Conservation (phyloP, 2,113 vertebrate genomes). For the Aegithalos caudatus region DNA sequence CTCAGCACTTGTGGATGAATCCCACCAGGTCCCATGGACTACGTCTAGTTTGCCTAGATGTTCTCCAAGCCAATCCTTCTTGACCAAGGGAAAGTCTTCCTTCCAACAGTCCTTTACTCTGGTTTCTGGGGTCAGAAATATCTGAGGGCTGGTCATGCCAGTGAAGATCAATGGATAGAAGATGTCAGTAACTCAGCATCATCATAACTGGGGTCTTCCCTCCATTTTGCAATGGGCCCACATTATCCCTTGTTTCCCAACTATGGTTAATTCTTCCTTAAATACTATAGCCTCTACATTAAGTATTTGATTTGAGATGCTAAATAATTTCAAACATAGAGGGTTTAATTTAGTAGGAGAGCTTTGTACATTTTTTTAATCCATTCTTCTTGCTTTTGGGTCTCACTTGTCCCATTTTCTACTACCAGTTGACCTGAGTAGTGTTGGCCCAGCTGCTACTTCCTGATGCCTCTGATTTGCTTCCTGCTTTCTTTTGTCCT, state of each 20-base stretch:
- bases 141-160: neutral
- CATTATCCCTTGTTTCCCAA: neutral
- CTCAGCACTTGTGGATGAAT: neutral
- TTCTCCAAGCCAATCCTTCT: neutral
- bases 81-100: neutral
- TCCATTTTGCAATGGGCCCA: neutral
- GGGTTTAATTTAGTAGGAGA: neutral
- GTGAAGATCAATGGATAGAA: neutral
- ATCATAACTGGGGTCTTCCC: accelerated
- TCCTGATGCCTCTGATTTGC: neutral
- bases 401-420: neutral
- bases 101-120: neutral
- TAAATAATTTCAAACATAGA: neutral
- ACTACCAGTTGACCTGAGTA: neutral
- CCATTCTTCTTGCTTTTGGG: neutral
- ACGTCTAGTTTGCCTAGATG: neutral
- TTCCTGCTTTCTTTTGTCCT: neutral
- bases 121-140: neutral
- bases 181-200: neutral
- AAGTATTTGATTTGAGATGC: neutral
- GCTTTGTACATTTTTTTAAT: neutral
- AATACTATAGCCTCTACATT: neutral
- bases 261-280: neutral
- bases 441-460: neutral
- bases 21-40: neutral